phyloP scores from a whole-genome alignment of 2,113 vertebrate species.

The Galeopterus variegatus region DNA sequence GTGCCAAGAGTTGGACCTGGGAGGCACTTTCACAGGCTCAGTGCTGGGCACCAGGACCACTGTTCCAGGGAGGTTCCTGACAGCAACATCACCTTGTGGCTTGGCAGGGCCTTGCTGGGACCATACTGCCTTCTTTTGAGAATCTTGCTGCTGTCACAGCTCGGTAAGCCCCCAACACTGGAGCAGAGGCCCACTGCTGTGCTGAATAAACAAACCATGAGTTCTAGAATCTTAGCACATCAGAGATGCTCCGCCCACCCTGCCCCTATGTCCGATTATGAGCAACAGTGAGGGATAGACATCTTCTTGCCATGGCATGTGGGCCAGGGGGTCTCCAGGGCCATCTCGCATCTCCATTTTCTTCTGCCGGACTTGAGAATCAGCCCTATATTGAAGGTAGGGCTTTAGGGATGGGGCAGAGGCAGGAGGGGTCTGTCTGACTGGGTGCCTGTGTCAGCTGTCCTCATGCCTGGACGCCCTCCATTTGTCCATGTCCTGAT shows the following conservation, averaged over 20 bases:
- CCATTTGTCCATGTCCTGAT: neutral
- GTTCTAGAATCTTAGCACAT: slow-evolving; percentile 73
- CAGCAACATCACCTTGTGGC: neutral
- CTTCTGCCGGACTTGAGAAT: neutral
- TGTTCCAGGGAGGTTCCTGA: neutral
- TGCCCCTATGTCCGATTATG: neutral
- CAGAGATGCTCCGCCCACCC: neutral
- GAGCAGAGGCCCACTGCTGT: neutral
- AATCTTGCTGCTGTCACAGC: neutral
- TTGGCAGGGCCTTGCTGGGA: neutral
- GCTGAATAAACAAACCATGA: slow-evolving; percentile 33
- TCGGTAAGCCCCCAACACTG: neutral
- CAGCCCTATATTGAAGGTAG: slow-evolving; percentile 3
- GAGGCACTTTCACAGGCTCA: neutral
- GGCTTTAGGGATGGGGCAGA: neutral
- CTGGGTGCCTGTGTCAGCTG: neutral
- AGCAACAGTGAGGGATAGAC: neutral
- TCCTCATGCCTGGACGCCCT: neutral
- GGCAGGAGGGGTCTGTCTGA: neutral
- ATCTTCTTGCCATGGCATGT: slow-evolving; percentile 33
- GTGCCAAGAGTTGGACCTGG: neutral
- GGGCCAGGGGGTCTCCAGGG: neutral
- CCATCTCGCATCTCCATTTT: neutral
- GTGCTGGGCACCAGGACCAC: neutral
- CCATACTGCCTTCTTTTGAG: neutral